Base-by-base conservation (phyloP, 2,888 invertebrate species). In the Mayetiola destructor region DNA sequence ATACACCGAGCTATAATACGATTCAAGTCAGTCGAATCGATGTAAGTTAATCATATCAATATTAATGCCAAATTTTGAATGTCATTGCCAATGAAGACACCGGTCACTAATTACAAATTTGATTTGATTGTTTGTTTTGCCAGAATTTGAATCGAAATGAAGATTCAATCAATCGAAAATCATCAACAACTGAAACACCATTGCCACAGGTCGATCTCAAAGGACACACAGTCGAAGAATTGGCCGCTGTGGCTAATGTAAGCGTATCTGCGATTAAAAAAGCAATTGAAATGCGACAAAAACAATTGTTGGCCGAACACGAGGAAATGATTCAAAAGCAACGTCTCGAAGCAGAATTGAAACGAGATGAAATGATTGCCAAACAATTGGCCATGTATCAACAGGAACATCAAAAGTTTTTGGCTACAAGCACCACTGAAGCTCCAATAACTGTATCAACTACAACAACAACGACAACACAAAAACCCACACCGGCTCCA, bases 191-290 rank as follows among this genome's bases (percentile, higher is more conserved):
- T 30, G 36, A 40, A 57, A 58, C 36, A 52, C 58, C 58, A 42
- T 10, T 60, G 23, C 63, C 63, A 0, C 57, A 59, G 32, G 59
- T 63, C 14, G 60, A 64, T 59, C 56, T 67, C 21, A 74, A 74
- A 73, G 73, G 73, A 42, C 72, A 74, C n/a, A 76, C 78, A 1
- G 66, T 71, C 0, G 70, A 78, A 59, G 74, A 76, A 53, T 68
- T 79, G 36, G 77, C 85, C 0, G 79, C 81, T 59, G 84, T 84
- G 5, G 85, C 85, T 16, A 89, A 89, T 65, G 81, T 88, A 21
- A 85, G 85, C 0, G 81, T 85, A 66, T 85, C 85, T 59, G 83
- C 85, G 8, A 78, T 88, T 3, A 84, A 87, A 64, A 80, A 85
- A 10, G 87, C 87, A 1, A 82, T 88, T 56, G 74, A 81, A 4